Conservation (phyloP, 30 jellyfish, hydroid and myxozoan species). For the Cassiopea andromeda region DNA sequence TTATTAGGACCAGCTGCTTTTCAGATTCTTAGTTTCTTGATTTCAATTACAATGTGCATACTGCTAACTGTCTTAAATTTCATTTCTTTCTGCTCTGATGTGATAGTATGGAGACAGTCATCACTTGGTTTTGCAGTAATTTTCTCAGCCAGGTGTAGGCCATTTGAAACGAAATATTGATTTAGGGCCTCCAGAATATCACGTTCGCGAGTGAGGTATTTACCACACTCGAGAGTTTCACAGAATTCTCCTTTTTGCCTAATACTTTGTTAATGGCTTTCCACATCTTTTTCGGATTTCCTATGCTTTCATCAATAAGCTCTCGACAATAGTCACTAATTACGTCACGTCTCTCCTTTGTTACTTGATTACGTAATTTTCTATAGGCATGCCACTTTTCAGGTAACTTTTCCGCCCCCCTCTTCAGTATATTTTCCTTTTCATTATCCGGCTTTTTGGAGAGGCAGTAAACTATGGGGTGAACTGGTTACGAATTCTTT, state of each 20-base stretch:
- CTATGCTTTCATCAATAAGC: slow-evolving; percentile 20
- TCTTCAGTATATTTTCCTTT: slow-evolving; percentile 15
- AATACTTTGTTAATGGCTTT: slow-evolving; percentile 26
- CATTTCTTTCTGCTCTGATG: background rate
- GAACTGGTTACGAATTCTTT: slow-evolving; percentile 15
- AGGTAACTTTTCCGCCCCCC: slow-evolving; percentile 7
- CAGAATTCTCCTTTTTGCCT: slow-evolving; percentile 17
- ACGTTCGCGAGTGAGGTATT: slow-evolving; percentile 20
- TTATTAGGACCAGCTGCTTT: slow-evolving; percentile 35
- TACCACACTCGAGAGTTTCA: slow-evolving; percentile 32
- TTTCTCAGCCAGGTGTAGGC: slow-evolving; percentile 47
- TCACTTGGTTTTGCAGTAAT: background rate
- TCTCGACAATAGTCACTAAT: slow-evolving; percentile 5
- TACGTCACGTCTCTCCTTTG: slow-evolving; percentile 39
- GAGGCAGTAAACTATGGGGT: slow-evolving; percentile 44
- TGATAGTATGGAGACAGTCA: slow-evolving; percentile 22
- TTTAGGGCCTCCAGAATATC: slow-evolving; percentile 34
- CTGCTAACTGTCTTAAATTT: slow-evolving; percentile 3
- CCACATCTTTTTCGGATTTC: slow-evolving; percentile 47
- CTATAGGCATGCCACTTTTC: slow-evolving; percentile 34
- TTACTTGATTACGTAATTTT: slow-evolving; percentile 26
- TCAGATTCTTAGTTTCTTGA: slow-evolving; percentile 22
- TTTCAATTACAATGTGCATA: background rate
- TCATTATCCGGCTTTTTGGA: background rate
- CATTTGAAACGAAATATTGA: slow-evolving; percentile 14